Base-by-base conservation (phyloP, 1,140 invertebrate genomes). In the Zaprionus vittiger region DNA sequence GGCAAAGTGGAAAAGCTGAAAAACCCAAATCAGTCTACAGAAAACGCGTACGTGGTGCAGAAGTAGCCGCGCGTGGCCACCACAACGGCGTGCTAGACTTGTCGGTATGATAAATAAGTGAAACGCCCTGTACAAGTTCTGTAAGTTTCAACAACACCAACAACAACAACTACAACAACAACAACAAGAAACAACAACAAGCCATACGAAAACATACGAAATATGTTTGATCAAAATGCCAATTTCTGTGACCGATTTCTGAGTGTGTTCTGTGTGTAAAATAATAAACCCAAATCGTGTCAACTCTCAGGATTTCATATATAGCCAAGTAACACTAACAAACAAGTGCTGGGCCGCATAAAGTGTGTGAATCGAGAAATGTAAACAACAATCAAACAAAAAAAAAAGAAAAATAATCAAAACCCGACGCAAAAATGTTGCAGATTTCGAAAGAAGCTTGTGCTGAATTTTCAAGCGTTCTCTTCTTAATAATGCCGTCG, bases 51-150 rank as follows among this genome's bases (percentile, higher is more conserved):
- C 91, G 92, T 92, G 92, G 91, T 87, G 89, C 89, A 93, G 91
- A 92, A 91, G 91, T 92, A 91, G 92, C 92, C 92, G 92, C 79
- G 90, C 83, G 76, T 80, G 92, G 92, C 92, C 91, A 92, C 91
- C 90, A 89, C 91, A 90, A 87, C 85, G 86, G 91, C 92, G 92
- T 92, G 92, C 91, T 91, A 90, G 82, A 86, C 91, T 90, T 93
- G 91, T 93, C 92, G 92, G 91, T 91, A 93, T 93, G 92, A 92
- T 92, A 92, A 91, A 92, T 91, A 92, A 92, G 90, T 92, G 90
- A 92, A 84, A 93, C 92, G 91, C 87, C 92, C 92, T 91, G 92
- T 92, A 92, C 91, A 91, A 93, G 92, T 92, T 93, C 92, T 91
- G 92, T 93, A 93, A 93, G 92, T 93, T 91, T 79, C 79, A 78